Conservation (phyloP, 2,113 vertebrate genomes). For the Sorex fumeus region DNA sequence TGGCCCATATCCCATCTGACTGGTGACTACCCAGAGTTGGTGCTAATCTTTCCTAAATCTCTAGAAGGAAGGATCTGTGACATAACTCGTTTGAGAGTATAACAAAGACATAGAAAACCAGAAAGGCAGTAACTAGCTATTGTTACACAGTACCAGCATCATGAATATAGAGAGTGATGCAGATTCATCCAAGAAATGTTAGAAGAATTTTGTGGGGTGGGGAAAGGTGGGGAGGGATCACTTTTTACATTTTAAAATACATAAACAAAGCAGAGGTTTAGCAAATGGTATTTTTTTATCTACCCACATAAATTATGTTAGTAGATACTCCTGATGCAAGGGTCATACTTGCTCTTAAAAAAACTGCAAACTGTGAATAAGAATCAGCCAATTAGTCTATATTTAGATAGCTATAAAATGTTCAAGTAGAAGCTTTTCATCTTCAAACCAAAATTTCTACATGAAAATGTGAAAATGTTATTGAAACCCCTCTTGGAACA, state of each 20-base stretch:
- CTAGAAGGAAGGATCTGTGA: neutral
- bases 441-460: slow-evolving; percentile 22
- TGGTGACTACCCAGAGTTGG: neutral
- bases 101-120: slow-evolving; percentile 64
- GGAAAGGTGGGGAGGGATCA: neutral
- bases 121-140: neutral
- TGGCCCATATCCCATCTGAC: neutral
- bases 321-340: neutral
- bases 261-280: neutral
- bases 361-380: slow-evolving; percentile 6
- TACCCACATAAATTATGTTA: neutral
- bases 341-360: neutral
- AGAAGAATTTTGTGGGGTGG: too few species aligned
- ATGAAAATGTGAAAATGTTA: slow-evolving; percentile 16
- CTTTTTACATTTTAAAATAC: slow-evolving; percentile 26
- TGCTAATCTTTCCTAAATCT: neutral
- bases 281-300: neutral
- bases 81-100: neutral
- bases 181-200: neutral
- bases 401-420: neutral
- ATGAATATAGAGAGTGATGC: neutral
- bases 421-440: neutral
- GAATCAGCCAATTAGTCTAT: neutral
- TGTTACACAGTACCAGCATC: slow-evolving; percentile 29
- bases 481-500: neutral